Conservation (phyloP, 1,140 invertebrate species). For the Drosophila kohkoa region DNA sequence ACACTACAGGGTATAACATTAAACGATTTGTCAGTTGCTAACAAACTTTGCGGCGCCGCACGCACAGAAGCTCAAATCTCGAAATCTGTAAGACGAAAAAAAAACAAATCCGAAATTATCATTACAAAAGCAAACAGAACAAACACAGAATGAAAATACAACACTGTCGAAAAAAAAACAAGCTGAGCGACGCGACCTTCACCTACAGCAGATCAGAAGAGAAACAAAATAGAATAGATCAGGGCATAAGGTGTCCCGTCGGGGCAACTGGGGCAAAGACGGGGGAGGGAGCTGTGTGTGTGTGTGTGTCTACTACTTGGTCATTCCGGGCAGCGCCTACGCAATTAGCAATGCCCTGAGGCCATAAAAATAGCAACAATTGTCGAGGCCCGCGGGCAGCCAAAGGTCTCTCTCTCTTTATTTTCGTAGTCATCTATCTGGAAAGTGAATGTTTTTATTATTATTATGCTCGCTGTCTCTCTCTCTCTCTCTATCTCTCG, state of each 20-base stretch:
- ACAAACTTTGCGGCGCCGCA: neutral
- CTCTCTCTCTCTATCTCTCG: constrained; percentile 8
- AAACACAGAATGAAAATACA: constrained; percentile 14
- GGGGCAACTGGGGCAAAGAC: neutral
- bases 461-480: constrained; percentile 4
- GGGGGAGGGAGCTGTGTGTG: neutral
- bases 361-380: constrained; percentile 54
- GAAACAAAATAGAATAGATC: constrained; percentile 21
- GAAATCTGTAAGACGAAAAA: constrained; percentile 35
- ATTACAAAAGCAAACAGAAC: constrained; percentile 45
- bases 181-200: constrained; percentile 31
- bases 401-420: constrained; percentile 3
- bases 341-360: constrained; percentile 66
- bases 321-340: constrained; percentile 72
- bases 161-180: neutral
- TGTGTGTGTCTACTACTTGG: constrained; percentile 49
- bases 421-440: constrained; percentile 29
- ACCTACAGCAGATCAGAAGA: constrained; percentile 26
- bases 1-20: neutral
- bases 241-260: constrained; percentile 6
- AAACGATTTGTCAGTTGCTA: constrained; percentile 5
- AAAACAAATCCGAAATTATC: constrained; percentile 40
- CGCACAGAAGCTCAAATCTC: constrained; percentile 7
- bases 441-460: constrained; percentile 65
- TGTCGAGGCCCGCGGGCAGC: constrained; percentile 6